A percentile compares a stretch with the other conserved stretches of the same genome.
These are phyloP conservation scores for Sus scrofa DNA, from an alignment of 2,113 vertebrate species.

Conservation along the genomic window T2T-Sscrofa CM000826.6:60088501-60089000, in stretches of 20 bases:
- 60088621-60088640: neutral
- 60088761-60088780: neutral
- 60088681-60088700: neutral
- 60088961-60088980: too few species aligned
- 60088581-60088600: slow-evolving; percentile 1
- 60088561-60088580: neutral
- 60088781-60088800: too few species aligned
- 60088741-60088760: neutral
- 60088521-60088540: neutral
- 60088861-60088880: too few species aligned
- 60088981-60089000: too few species aligned
- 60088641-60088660: neutral
- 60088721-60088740: neutral
- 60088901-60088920: too few species aligned
- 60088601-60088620: neutral
- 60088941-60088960: too few species aligned
- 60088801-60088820: too few species aligned
- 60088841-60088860: too few species aligned
- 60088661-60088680: neutral
- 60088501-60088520: neutral
- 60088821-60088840: too few species aligned
- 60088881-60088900: too few species aligned
- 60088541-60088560: neutral
- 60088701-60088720: neutral
- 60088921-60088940: too few species aligned